Evolutionary conservation across 2,888 invertebrate genomes (phyloP).

Genomic region (Pardosa pseudoannulata): DNA sequence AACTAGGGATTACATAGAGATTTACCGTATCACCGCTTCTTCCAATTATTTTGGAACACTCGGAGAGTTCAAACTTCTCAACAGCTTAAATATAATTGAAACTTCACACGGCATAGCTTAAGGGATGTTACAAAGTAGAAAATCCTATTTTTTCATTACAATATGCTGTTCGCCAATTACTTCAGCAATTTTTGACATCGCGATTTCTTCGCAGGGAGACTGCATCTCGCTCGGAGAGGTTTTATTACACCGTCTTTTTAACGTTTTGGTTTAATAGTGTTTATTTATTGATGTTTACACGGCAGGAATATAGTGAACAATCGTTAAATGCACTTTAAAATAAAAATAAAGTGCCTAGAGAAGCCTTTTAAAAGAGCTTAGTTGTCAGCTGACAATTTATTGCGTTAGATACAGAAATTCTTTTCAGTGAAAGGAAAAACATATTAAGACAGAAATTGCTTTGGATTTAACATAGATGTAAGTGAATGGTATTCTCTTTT

Average conservation of each 20-base stretch:
- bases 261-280: conserved; percentile 17
- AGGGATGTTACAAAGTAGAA: conserved; percentile 12
- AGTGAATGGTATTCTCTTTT: too few relatives aligned
- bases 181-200: background rate
- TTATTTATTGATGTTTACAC: conserved; percentile 5
- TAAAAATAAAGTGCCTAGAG: background rate
- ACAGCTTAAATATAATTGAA: conserved; percentile 19
- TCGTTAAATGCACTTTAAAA: background rate
- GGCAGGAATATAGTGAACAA: background rate
- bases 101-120: conserved; percentile 17
- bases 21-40: conserved; percentile 10
- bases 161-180: background rate
- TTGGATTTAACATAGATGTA: too few relatives aligned
- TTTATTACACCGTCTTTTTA: background rate
- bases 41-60: conserved; percentile 5
- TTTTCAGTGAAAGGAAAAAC: background rate
- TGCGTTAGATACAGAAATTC: background rate
- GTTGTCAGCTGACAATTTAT: background rate
- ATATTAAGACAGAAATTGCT: too few relatives aligned
- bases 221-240: too few relatives aligned
- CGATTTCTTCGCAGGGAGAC: background rate
- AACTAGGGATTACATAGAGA: conserved; percentile 13
- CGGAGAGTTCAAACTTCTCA: conserved; percentile 3
- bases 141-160: conserved; percentile 15
- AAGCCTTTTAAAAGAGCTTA: background rate